Evolutionary conservation across 2,113 vertebrate species (phyloP), one percentile per base, ranked within the genome.

Genomic region (Camelus dromedarius): DNA sequence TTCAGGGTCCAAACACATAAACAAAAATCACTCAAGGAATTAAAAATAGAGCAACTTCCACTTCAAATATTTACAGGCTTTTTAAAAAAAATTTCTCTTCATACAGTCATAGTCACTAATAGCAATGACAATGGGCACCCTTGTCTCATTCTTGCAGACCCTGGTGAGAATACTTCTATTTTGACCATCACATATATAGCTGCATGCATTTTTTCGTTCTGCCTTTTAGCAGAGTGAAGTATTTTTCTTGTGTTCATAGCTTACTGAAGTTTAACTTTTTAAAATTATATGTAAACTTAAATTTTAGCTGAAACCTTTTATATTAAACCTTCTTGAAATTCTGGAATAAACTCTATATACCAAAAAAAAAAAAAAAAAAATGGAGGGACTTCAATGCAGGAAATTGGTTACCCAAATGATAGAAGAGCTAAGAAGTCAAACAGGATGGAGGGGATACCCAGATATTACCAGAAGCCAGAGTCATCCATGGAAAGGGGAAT

Each of bases 21-120:
- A 92, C 2, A 95, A 91, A 96, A 94, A 77, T 54, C 77, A 79
- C 13, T 73, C 79, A 66, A 82, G 46, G 50, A 94, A 93, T 95
- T 95, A 76, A 86, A 96, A 97, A 42, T 42, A 5, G 38, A 42
- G 38, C 38, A 42, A 42, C 38, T 42, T 42, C 38, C 0, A 15
- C 1, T 60, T 69, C n/a, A 93, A 46, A 58, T 35, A 54, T 1
- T 70, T 81, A 42, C 4, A 35, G 14, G 12, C 5, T 60, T 85
- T 16, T 42, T 42, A 42, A 42, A 42, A 42, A 38, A 42, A 42
- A 42, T 42, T 80, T 64, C 11, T 77, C 6, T 87, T 50, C 86
- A 22, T 0, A 26, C 86, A 38, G 30, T 22, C 38, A 42, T 82
- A 30, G 28, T 87, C 38, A 84, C 66, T 38, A 75, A 19, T 16